Percentiles rank a stretch among this genome's conserved stretches.
These are phyloP conservation scores for Hemibagrus guttatus DNA, from an alignment of 2,797 vertebrate species.

Conservation along the genomic window DNA sequence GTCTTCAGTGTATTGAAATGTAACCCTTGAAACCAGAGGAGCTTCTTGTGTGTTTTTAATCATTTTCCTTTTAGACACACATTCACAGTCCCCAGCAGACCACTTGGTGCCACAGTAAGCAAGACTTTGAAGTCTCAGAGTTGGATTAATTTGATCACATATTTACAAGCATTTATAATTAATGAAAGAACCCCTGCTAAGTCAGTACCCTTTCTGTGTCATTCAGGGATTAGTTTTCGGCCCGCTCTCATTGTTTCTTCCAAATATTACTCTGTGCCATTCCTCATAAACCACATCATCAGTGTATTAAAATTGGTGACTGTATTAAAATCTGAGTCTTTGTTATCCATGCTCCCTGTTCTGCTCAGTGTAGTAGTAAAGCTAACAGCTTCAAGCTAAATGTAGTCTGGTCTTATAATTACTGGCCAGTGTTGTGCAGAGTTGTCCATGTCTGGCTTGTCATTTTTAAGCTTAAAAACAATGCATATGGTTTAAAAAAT, in stretches of 20 bases:
- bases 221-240: constrained; percentile 36
- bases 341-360: not conserved
- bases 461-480: not conserved
- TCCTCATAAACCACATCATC: constrained; percentile 41
- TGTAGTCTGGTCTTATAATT: constrained; percentile 32
- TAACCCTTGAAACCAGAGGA: constrained; percentile 2
- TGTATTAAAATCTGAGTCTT: constrained; percentile 38
- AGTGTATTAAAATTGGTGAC: constrained; percentile 42
- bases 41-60: constrained; percentile 52
- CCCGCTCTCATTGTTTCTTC: constrained; percentile 33
- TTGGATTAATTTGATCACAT: constrained; percentile 72
- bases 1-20: not conserved
- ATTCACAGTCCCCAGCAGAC: constrained; percentile 51
- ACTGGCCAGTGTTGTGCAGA: not conserved
- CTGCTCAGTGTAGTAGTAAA: constrained; percentile 27
- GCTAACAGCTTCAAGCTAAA: constrained; percentile 33
- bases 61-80: constrained; percentile 51
- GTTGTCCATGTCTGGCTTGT: not conserved
- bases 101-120: constrained; percentile 61
- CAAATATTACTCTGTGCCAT: constrained; percentile 18
- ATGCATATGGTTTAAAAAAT: not conserved
- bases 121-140: constrained; percentile 69
- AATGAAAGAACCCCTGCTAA: constrained; percentile 66
- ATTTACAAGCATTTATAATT: constrained; percentile 72
- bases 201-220: constrained; percentile 50